Percentiles rank a stretch among this genome's conserved stretches.
Conservation (phyloP, 2,113 vertebrate genomes). For the Phalacrocorax carbo region DNA sequence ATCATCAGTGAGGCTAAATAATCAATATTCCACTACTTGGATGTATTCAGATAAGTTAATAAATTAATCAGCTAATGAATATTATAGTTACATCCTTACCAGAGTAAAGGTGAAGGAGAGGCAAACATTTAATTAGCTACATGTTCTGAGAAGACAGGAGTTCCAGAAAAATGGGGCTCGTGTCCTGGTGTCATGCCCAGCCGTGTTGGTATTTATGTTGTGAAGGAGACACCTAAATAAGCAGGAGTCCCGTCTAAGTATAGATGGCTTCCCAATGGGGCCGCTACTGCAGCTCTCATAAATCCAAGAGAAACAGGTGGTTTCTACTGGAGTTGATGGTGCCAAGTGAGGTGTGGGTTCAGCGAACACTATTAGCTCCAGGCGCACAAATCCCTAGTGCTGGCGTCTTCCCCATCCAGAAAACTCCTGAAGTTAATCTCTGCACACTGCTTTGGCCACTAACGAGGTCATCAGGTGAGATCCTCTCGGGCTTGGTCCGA, state of each 20-base stretch:
- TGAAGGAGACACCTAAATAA: not conserved
- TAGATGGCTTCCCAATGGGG: not conserved
- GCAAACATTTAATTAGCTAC: not conserved
- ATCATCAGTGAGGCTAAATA: not conserved
- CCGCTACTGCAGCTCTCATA: not conserved
- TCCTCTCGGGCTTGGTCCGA: not conserved
- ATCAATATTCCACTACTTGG: not conserved
- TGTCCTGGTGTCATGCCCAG: not conserved
- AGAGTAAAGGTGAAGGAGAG: not conserved
- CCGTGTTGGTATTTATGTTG: rapidly evolving
- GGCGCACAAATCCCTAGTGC: not conserved
- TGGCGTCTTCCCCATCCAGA: not conserved
- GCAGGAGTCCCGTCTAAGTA: not conserved
- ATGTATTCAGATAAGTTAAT: not conserved
- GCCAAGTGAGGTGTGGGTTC: not conserved
- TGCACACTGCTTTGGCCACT: rapidly evolving
- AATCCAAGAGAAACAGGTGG: not conserved
- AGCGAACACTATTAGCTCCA: not conserved
- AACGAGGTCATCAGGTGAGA: too few species aligned
- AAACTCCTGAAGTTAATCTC: not conserved
- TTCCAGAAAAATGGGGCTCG: rapidly evolving
- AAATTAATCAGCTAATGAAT: not conserved
- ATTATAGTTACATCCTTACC: not conserved
- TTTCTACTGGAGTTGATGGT: not conserved
- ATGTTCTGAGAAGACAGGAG: rapidly evolving